Evolutionary conservation across 1,140 invertebrate species (phyloP), one percentile per base, ranked within the genome.

Genomic region (Cherax quadricarinatus): DNA sequence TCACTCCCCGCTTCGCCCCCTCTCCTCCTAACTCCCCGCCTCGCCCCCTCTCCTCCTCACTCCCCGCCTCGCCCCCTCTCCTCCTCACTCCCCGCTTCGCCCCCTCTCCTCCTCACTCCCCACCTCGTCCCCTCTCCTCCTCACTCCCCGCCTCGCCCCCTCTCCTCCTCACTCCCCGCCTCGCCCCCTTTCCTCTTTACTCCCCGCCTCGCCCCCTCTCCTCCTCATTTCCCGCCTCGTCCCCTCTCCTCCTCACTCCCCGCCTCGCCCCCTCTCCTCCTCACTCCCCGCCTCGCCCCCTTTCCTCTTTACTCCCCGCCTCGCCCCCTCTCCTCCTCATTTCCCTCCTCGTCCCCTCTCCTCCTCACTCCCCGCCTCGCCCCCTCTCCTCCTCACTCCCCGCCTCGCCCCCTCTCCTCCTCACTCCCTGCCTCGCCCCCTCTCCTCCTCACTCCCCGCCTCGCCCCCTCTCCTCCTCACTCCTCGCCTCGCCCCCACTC

Each of bases 181-280:
- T 14, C 86, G 48, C 73, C 57, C 86, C 41, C 62, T 21, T 24
- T n/a, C 73, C 24, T 14, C 6, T 7, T 9, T 18, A 4, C 60
- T 9, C 83, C 3, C 53, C 53, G 7, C 14, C 7, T 14, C 7
- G 7, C 53, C 53, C 48, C 48, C 78, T 30, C 78, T 4, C 78
- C 78, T 10, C 48, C 21, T 24, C 24, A 7, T 48, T 24, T 51
- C 12, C n/a, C 4, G 16, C 49, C 51, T n/a, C n/a, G n/a, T 51
- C 60, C 85, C 70, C 86, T 79, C 73, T n/a, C 62, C 41, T 30
- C 24, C 86, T 57, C 86, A 57, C 49, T 57, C 73, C 49, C 73
- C 24, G 70, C n/a, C 73, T 24, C 70, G n/a, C 70, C 21, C 86
- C 75, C 30, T 57, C 70, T 73, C 84, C n/a, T 7, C 21, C 81